Percentiles rank a stretch among this genome's conserved stretches.
Conservation (phyloP, 30 jellyfish, hydroid and myxozoan species). For the Rhopilema esculentum region DNA sequence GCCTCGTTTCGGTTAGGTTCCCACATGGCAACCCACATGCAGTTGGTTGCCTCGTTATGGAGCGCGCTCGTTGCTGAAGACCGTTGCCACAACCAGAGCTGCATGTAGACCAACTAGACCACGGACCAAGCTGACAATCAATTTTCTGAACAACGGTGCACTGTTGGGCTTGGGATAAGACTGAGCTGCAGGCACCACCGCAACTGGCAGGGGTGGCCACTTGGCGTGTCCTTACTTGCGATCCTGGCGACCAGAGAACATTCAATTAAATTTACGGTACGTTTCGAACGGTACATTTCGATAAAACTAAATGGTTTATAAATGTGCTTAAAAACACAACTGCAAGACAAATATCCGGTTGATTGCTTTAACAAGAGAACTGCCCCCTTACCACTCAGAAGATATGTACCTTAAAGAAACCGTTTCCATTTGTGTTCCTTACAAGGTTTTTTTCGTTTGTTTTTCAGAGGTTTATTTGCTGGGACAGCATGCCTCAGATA, state of each 20-base stretch:
- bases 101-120: constrained; percentile 92
- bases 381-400: no score
- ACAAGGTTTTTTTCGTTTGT: no score
- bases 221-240: constrained; percentile 71
- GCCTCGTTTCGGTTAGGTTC: constrained; percentile 31
- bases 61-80: constrained; percentile 68
- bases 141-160: constrained; percentile 74
- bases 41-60: constrained; percentile 61
- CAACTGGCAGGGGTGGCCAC: constrained; percentile 70
- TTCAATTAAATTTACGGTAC: neutral
- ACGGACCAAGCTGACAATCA: constrained; percentile 77
- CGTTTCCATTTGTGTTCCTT: no score
- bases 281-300: neutral
- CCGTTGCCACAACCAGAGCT: constrained; percentile 88
- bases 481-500: no score
- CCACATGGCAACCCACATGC: constrained; percentile 82
- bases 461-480: no score
- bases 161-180: constrained; percentile 43
- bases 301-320: neutral
- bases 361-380: no score
- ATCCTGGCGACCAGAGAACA: constrained; percentile 40
- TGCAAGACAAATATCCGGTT: no score
- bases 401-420: no score
- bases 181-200: constrained; percentile 78
- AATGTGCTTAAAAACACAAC: no score